Evolutionary conservation across 2,888 invertebrate genomes (phyloP), one percentile per base, ranked within the genome.

Genomic region (Aphidius colemani): DNA sequence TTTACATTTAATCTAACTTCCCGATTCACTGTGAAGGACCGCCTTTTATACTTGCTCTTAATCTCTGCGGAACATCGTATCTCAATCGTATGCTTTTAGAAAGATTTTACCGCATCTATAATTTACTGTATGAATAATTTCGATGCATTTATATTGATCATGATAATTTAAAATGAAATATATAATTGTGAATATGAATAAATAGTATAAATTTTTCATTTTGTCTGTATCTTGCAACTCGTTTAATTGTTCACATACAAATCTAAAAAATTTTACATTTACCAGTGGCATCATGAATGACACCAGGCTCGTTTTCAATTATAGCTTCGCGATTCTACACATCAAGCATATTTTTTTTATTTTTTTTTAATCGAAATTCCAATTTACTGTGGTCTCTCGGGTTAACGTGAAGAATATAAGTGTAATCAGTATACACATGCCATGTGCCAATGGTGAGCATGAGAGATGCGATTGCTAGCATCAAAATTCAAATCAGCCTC

Each of bases 1-100:
- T 60, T 60, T 60, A 60, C 60, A 60, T 60, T 60, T 60, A 60
- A 60, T 60, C 60, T 51, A 60, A 60, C 60, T 60, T 60, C 60
- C 45, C 60, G 51, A 60, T 60, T 51, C 60, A 10, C 50, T 51
- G 10, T 46, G 39, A n/a, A 45, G 39, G 46, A 57, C 45, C 57
- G 57, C 46, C 46, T 45, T 46, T 57, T 46, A 46, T 57, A 46
- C 57, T 46, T n/a, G 55, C 30, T 57, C 10, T 45, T 40, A 40
- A 30, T 45, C n/a, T 11, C 39, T 46, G n/a, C 11, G 39, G 57
- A 46, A 57, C 11, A 57, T 57, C 39, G 57, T 46, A 46, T 57
- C 57, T 57, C 57, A 40, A 57, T 57, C 48, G 46, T 57, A 57
- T 30, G 30, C 30, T 30, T 30, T 30, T 2, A 30, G 3, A 30